phyloP scores from a whole-genome alignment of 2,888 invertebrate species.

The Listrodromus nycthemerus region DNA sequence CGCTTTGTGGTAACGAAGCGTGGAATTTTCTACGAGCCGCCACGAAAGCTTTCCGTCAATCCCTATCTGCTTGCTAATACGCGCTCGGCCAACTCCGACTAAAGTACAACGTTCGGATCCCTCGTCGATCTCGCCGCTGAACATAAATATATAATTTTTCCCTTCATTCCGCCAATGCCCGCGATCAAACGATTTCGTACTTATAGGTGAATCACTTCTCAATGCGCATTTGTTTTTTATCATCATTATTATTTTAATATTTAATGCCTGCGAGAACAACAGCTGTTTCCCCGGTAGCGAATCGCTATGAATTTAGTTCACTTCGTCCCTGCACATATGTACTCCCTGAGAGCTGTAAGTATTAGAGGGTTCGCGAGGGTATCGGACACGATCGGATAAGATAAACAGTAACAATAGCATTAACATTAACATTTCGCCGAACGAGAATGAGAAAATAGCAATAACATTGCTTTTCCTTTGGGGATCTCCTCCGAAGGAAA shows the following conservation, averaged over 20 bases:
- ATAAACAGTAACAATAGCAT: constrained; percentile 84
- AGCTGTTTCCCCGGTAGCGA: constrained; percentile 21
- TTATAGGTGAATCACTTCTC: constrained; percentile 11
- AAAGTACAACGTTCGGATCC: constrained; percentile 45
- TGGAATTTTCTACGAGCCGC: constrained; percentile 43
- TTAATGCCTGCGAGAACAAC: constrained; percentile 40
- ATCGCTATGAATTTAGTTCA: constrained; percentile 11
- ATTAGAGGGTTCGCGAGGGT: constrained; percentile 1
- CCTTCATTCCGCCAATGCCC: background rate
- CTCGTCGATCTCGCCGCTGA: constrained; percentile 33
- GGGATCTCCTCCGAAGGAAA: background rate
- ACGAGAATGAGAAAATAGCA: background rate
- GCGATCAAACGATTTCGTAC: constrained; percentile 22
- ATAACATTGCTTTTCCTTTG: constrained; percentile 84
- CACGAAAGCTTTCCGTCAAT: constrained; percentile 36
- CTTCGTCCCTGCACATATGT: background rate
- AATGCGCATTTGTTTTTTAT: constrained; percentile 6
- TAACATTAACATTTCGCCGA: constrained; percentile 84
- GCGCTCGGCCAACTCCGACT: background rate
- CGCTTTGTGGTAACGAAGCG: constrained; percentile 10
- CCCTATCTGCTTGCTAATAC: constrained; percentile 10
- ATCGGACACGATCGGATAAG: background rate
- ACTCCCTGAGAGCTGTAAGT: background rate
- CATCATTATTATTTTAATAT: constrained; percentile 10
- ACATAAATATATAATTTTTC: constrained; percentile 19